These are phyloP conservation scores for Amphilophus citrinellus DNA, from an alignment of 2,113 vertebrate species.

Conservation along the genomic window DNA sequence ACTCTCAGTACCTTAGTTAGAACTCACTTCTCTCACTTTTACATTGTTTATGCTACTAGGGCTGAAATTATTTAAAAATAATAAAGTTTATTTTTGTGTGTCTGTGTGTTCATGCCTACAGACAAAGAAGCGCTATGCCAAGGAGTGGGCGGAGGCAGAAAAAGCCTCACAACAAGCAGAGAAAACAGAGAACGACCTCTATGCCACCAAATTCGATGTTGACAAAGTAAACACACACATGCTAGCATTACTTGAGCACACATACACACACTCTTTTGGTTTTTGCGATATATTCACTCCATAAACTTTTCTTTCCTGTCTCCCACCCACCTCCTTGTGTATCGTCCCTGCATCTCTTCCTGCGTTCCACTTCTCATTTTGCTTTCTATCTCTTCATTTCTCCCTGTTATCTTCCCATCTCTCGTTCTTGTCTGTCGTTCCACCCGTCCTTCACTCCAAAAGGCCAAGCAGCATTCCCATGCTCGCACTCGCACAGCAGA, in stretches of 20 bases:
- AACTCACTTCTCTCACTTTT: background rate
- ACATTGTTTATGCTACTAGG: background rate
- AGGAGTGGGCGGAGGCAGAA: slow-evolving; percentile 88
- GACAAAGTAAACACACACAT: slow-evolving; percentile 83
- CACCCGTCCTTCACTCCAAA: slow-evolving; percentile 22
- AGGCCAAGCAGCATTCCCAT: slow-evolving; percentile 87
- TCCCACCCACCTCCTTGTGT: background rate
- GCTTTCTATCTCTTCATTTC: background rate
- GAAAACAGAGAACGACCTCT: slow-evolving; percentile 82
- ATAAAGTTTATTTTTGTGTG: background rate
- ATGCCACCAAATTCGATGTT: slow-evolving; percentile 83
- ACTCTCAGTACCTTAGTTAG: background rate
- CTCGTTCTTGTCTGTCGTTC: background rate
- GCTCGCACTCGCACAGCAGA: slow-evolving; percentile 83
- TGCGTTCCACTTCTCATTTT: slow-evolving; percentile 42
- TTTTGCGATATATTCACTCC: background rate
- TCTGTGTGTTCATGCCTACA: slow-evolving; percentile 56
- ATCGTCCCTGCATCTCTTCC: background rate
- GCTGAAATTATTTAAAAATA: background rate
- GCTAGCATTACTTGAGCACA: background rate
- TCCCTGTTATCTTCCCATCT: background rate
- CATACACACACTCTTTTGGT: background rate
- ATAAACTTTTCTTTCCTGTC: background rate
- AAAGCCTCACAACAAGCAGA: slow-evolving; percentile 86
- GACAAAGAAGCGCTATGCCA: slow-evolving; percentile 89